Base-by-base conservation (phyloP, 1,140 invertebrate species). In the Lutraria rhynchaena region DNA sequence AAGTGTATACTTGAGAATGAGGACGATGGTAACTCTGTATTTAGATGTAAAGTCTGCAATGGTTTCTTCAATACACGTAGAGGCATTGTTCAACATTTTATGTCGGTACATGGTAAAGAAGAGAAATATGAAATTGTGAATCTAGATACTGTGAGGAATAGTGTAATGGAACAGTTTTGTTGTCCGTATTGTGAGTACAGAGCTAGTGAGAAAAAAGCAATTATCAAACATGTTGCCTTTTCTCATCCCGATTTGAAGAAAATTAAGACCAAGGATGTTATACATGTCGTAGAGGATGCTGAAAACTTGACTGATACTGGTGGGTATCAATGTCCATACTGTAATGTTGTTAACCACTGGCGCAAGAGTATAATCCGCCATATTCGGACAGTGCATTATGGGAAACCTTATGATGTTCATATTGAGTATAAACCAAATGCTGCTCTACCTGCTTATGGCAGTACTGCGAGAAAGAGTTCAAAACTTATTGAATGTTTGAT, bases 141-240 rank as follows among this genome's bases (percentile, higher is more conserved):
- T 19, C 19, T 11, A 17, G 11, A 46, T 11, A 13, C 17, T 13
- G 1, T 11, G 24, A n/a, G 13, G 37, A 17, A 73, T 22, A 58
- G 41, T 29, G 24, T 57, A 15, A n/a, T 19, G 27, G 53, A 73
- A 33, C 7, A 58, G 44, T 73, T 57, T n/a, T 41, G 31, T 35
- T 76, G 73, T 63, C 22, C 37, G 29, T 46, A 76, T 63, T 76
- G 73, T 76, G 44, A 60, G 19, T 37, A 61, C 44, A 61, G 22
- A 9, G 41, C 73, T 27, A 44, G 5, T 31, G 49, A 35, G 57
- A 60, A 35, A 55, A 61, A 63, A 22, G 5, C 46, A 31, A 15
- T 76, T 0, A 33, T 61, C 0, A 61, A 33, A 31, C 73, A 76
- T 27, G 60, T 61, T 0, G 44, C 44, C 7, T 3, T 51, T 19